A percentile compares a stretch with the other conserved stretches of the same genome.
Evolutionary conservation across 2,888 invertebrate species (phyloP).

Genomic region (Sesia apiformis): DNA sequence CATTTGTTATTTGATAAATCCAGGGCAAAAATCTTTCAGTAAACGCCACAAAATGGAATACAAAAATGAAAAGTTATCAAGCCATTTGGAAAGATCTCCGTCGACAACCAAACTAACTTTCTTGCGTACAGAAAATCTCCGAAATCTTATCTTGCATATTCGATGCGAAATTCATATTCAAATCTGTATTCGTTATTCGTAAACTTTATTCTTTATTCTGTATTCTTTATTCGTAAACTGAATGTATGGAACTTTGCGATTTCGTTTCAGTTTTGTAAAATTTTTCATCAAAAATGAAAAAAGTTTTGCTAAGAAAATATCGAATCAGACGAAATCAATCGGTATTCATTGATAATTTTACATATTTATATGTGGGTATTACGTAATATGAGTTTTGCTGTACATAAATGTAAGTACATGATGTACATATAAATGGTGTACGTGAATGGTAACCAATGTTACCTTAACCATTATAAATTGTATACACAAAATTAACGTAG

Average conservation of each 20-base stretch:
- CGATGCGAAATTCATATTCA: constrained; percentile 29
- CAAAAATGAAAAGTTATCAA: constrained; percentile 22
- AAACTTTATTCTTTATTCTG: neutral
- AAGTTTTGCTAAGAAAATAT: neutral
- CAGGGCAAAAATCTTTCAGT: neutral
- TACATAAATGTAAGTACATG: too few relatives aligned
- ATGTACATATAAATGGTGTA: too few relatives aligned
- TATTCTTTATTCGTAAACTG: neutral
- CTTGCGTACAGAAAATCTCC: constrained; percentile 15
- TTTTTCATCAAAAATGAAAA: neutral
- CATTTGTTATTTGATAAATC: too few relatives aligned
- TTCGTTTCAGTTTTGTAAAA: neutral
- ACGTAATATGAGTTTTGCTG: too few relatives aligned
- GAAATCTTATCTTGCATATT: constrained; percentile 24
- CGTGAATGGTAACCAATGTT: too few relatives aligned
- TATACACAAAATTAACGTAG: too few relatives aligned
- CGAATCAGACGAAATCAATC: neutral
- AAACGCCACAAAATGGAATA: constrained; percentile 2
- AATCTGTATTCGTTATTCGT: constrained; percentile 11
- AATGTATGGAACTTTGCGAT: neutral
- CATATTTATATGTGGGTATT: neutral
- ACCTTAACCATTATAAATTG: too few relatives aligned
- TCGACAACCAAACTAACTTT: constrained; percentile 13
- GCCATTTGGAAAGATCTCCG: constrained; percentile 15
- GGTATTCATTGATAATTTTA: neutral